Evolutionary conservation across 2,113 vertebrate genomes (phyloP).

Genomic region (Oophaga pumilio): DNA sequence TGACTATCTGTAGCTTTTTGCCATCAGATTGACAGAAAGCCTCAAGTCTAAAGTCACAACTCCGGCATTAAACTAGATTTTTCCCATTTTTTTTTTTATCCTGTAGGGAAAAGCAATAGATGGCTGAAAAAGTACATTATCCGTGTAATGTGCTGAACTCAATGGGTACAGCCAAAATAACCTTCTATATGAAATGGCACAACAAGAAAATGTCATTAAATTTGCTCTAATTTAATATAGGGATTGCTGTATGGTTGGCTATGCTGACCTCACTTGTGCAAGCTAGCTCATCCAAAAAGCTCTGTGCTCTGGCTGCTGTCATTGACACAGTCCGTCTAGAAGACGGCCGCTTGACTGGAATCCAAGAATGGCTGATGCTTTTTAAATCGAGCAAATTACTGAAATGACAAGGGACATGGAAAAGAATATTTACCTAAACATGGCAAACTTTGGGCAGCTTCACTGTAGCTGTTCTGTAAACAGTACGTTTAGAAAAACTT

Average conservation of each 20-base stretch:
- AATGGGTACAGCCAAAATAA: conserved; percentile 19
- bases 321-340: conserved; percentile 20
- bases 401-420: conserved; percentile 16
- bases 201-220: conserved; percentile 12
- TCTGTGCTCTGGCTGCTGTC: conserved; percentile 39
- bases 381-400: conserved; percentile 30
- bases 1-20: background rate
- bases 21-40: conserved; percentile 4
- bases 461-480: background rate
- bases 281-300: conserved; percentile 6
- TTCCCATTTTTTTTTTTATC: background rate
- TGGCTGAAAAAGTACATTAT: conserved; percentile 17
- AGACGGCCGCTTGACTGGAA: conserved; percentile 19
- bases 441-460: conserved; percentile 8
- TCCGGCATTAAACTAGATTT: background rate
- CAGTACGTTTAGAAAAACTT: too few relatives aligned
- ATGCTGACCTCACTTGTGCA: conserved; percentile 34
- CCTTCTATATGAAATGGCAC: conserved; percentile 17
- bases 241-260: background rate
- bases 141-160: conserved; percentile 6
- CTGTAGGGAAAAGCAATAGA: background rate
- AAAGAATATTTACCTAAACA: conserved; percentile 41
- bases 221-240: conserved; percentile 4
- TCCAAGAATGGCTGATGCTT: conserved; percentile 39
- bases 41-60: background rate